Conservation (phyloP, 1,140 invertebrate species). For the Phymorhynchus buccinoides region DNA sequence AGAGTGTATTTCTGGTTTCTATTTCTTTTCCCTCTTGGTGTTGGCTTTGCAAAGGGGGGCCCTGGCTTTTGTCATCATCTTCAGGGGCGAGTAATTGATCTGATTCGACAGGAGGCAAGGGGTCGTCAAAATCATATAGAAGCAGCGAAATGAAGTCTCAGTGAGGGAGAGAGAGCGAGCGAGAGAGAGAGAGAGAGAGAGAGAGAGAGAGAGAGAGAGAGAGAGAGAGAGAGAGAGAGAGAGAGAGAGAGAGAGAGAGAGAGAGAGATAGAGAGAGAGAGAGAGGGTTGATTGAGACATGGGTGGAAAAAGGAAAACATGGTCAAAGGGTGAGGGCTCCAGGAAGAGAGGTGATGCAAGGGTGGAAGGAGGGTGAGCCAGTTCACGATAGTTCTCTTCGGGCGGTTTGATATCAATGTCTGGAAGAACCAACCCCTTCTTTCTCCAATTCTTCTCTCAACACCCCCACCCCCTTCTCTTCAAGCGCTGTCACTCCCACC, state of each 20-base stretch:
- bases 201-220: neutral
- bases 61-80: neutral
- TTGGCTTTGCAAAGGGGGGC: slow-evolving; percentile 7
- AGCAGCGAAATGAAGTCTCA: slow-evolving; percentile 26
- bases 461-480: too few species aligned
- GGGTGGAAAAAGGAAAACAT: too few species aligned
- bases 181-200: neutral
- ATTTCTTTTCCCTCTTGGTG: too few species aligned
- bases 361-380: too few species aligned
- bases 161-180: slow-evolving; percentile 14
- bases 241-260: neutral
- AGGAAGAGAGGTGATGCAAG: too few species aligned
- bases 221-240: neutral
- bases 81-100: slow-evolving; percentile 15
- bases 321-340: too few species aligned
- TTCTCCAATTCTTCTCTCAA: too few species aligned
- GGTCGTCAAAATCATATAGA: slow-evolving; percentile 26
- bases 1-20: too few species aligned
- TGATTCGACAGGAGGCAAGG: slow-evolving; percentile 19
- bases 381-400: too few species aligned
- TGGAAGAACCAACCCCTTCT: too few species aligned
- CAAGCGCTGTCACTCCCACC: too few species aligned
- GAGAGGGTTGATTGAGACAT: neutral
- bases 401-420: too few species aligned
- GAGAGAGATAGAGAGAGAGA: neutral